Evolutionary conservation across 2,113 vertebrate species (phyloP), one percentile per base, ranked within the genome.

Genomic region (Danionella cerebrum): DNA sequence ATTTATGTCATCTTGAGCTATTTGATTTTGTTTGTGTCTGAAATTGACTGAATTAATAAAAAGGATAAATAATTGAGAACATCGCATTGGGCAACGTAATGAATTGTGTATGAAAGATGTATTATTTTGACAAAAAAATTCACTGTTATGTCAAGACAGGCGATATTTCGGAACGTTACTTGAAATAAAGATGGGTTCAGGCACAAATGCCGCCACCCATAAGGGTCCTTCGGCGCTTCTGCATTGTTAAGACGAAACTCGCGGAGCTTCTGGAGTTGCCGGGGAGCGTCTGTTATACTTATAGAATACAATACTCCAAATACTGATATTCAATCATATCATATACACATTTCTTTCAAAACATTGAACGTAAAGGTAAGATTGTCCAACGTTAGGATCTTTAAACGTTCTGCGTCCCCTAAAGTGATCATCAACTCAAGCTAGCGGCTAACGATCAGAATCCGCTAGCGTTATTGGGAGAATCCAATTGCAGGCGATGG

Each of bases 181-280:
- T 33, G 29, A 4, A 11, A 31, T 33, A 6, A 33, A 3, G 16
- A 33, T 13, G 51, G 22, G 18, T 12, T 60, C 84, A 82, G 87
- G 86, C 79, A 74, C 5, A 19, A 0, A 45, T 13, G 1, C 4
- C 27, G 70, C 64, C 79, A 70, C 52, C 58, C 11, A 70, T 5
- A 0, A n/a, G 57, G 83, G 85, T 79, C 70, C 83, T 79, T 85
- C 72, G 48, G 71, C 62, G 69, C 71, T 68, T 75, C 76, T 78
- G 76, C 76, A 78, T 65, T 53, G 59, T 73, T 50, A 53, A 51
- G 48, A 60, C 60, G 48, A 27, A 21, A 25, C 48, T 71, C 29
- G 67, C 44, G 41, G 21, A 48, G 44, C 44, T 48, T 55, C 54
- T 72, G 71, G 76, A 85, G 79, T 78, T 76, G 75, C 80, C 79